Conservation (phyloP, 2,888 invertebrate genomes). For the Chloroclysta siterata region DNA sequence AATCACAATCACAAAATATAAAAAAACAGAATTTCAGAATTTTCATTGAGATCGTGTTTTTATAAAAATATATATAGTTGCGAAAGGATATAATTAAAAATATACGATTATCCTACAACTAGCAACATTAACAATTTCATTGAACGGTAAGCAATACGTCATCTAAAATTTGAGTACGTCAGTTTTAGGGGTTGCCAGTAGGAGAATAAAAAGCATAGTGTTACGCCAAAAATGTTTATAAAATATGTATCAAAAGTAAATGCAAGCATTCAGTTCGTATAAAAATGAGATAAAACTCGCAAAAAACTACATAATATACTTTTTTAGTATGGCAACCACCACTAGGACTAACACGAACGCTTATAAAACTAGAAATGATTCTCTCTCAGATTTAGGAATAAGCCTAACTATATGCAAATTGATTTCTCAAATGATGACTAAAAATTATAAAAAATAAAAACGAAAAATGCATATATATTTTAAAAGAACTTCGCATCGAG, state of each 20-base stretch:
- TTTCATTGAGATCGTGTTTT: constrained; percentile 64
- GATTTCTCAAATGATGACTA: constrained; percentile 45
- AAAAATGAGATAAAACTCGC: constrained; percentile 49
- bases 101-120: constrained; percentile 67
- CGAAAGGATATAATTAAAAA: constrained; percentile 70
- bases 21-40: constrained; percentile 47
- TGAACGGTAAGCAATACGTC: constrained; percentile 78
- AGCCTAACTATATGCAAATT: constrained; percentile 59
- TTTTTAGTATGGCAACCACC: constrained; percentile 65
- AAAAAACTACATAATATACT: constrained; percentile 41
- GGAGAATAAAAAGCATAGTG: constrained; percentile 55
- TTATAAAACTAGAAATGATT: constrained; percentile 72
- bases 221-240: constrained; percentile 45
- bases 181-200: constrained; percentile 65
- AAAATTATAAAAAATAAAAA: constrained; percentile 20
- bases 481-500: not conserved
- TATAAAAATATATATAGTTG: constrained; percentile 72
- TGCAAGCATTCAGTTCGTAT: constrained; percentile 69
- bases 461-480: constrained; percentile 8
- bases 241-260: constrained; percentile 71
- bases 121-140: constrained; percentile 78
- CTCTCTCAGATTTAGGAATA: constrained; percentile 76
- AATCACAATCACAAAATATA: constrained; percentile 61
- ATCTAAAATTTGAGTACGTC: constrained; percentile 62
- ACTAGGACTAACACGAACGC: constrained; percentile 60